A percentile compares a stretch with the other conserved stretches of the same genome.
phyloP scores from a whole-genome alignment of 1,140 invertebrate species.

The Pseudachorutes palmiensis region DNA sequence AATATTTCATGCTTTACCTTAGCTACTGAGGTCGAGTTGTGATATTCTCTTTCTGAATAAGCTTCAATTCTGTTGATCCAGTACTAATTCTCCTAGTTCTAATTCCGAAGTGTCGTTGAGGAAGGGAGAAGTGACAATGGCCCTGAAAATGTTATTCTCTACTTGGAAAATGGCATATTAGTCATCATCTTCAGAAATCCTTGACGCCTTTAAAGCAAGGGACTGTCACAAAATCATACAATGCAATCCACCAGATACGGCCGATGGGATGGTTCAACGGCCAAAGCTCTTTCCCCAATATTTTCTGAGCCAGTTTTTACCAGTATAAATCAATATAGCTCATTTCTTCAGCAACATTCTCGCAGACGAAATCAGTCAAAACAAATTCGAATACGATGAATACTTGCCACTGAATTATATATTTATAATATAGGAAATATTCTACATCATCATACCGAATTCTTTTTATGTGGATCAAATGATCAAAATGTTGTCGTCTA shows the following conservation, averaged over 20 bases:
- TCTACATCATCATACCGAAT: slow-evolving; percentile 1
- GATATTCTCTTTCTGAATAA: too few species aligned
- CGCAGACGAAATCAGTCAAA: neutral
- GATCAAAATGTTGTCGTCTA: neutral
- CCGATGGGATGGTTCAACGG: neutral
- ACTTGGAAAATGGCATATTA: neutral
- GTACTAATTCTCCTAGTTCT: too few species aligned
- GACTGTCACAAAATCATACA: neutral
- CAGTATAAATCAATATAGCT: neutral
- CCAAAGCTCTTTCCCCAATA: neutral
- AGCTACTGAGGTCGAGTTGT: too few species aligned
- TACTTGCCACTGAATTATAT: neutral
- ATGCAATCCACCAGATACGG: neutral
- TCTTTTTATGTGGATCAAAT: neutral
- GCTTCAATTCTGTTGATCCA: too few species aligned
- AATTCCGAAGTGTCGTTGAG: neutral
- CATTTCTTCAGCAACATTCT: neutral
- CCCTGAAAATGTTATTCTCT: neutral
- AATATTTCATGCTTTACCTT: too few species aligned
- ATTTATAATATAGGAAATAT: neutral
- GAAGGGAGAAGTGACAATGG: neutral
- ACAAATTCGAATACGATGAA: neutral
- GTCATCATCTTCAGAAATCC: neutral
- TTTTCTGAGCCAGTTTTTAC: neutral
- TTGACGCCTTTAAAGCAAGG: neutral